phyloP scores from a whole-genome alignment of 2,888 invertebrate genomes.

The Dasysyrphus albostriatus region DNA sequence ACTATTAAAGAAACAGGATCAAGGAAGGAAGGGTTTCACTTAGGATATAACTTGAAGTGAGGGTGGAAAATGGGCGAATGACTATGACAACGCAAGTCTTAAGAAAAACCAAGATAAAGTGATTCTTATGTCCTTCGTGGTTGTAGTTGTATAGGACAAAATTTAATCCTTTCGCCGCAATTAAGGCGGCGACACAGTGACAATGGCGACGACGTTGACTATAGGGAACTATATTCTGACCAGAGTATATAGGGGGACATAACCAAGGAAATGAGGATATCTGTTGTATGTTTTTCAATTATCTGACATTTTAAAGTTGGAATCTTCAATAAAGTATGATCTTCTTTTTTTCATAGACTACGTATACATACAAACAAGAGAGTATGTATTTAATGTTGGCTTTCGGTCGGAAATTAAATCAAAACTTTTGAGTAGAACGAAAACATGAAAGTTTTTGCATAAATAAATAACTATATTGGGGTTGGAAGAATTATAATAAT shows the following conservation, averaged over 20 bases:
- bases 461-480: slow-evolving; percentile 26
- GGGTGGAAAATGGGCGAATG: slow-evolving; percentile 1
- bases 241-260: background rate
- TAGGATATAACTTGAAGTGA: background rate
- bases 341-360: slow-evolving; percentile 22
- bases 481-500: background rate
- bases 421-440: slow-evolving; percentile 30
- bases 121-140: slow-evolving; percentile 39
- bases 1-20: slow-evolving; percentile 55
- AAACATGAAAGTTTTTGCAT: slow-evolving; percentile 37
- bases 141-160: background rate
- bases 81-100: slow-evolving; percentile 23
- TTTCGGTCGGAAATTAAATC: slow-evolving; percentile 38
- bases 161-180: slow-evolving; percentile 64
- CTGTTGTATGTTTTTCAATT: slow-evolving; percentile 63
- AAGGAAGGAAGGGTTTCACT: background rate
- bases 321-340: slow-evolving; percentile 49
- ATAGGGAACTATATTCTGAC: background rate
- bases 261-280: background rate
- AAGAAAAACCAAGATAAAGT: slow-evolving; percentile 41
- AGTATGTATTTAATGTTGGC: slow-evolving; percentile 10
- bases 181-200: slow-evolving; percentile 31
- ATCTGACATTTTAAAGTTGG: slow-evolving; percentile 64
- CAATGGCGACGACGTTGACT: slow-evolving; percentile 18
- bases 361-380: background rate